A percentile compares a stretch with the other conserved stretches of the same genome.
phyloP scores from a whole-genome alignment of 2,797 vertebrate species.

The Perodicticus potto region DNA sequence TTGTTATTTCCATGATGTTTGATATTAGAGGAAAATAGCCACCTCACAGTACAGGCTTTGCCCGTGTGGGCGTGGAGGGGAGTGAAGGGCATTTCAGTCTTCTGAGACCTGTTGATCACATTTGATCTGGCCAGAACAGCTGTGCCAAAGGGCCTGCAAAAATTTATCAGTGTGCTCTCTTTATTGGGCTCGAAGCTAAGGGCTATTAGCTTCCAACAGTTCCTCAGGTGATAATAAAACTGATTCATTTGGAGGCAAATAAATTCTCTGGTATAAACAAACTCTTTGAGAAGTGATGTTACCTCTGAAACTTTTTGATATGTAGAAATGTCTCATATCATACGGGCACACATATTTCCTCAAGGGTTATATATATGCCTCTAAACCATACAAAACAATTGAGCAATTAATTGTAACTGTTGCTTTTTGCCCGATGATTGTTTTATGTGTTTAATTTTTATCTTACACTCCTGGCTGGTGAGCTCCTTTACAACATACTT shows the following conservation, averaged over 20 bases:
- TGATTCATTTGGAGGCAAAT: conserved; percentile 69
- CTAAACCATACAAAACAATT: not conserved
- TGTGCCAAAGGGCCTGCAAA: conserved; percentile 16
- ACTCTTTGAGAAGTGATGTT: conserved; percentile 15
- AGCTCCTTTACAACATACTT: conserved; percentile 63
- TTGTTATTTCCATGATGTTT: not conserved
- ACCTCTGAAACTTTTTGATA: conserved; percentile 61
- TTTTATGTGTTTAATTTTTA: conserved; percentile 82
- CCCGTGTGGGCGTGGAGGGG: not conserved
- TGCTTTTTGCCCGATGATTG: conserved; percentile 64
- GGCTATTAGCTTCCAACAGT: conserved; percentile 44
- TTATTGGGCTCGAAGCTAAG: conserved; percentile 53
- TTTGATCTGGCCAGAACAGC: not conserved
- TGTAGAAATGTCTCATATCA: conserved; percentile 19
- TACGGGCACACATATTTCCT: not conserved
- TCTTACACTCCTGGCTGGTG: conserved; percentile 70
- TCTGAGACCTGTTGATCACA: conserved; percentile 3
- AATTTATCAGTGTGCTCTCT: conserved; percentile 53
- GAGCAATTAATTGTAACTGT: conserved; percentile 67
- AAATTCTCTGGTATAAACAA: conserved; percentile 56
- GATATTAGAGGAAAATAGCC: not conserved
- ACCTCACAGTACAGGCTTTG: not conserved
- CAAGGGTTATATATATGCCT: not conserved
- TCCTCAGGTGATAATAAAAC: conserved; percentile 77
- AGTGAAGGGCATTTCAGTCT: not conserved